A percentile compares a stretch with the other conserved stretches of the same genome.
Evolutionary conservation across 2,113 vertebrate genomes (phyloP).

Genomic region (Pyrgilauda ruficollis): DNA sequence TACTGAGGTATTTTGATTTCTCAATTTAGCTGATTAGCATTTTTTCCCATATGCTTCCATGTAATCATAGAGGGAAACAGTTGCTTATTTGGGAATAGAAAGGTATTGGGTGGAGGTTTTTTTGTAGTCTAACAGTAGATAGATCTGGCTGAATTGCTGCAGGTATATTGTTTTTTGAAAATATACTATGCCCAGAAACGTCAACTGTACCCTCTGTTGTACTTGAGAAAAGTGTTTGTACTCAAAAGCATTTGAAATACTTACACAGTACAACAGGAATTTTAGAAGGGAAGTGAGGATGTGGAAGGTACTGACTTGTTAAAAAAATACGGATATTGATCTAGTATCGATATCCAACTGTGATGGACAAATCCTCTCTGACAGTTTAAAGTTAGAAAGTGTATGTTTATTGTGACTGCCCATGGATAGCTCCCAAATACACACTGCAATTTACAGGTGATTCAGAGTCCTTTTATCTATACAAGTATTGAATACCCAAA

Average conservation of each 20-base stretch:
- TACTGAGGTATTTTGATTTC: neutral
- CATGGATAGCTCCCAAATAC: too few species aligned
- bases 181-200: neutral
- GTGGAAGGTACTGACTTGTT: neutral
- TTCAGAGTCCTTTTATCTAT: too few species aligned
- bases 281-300: neutral
- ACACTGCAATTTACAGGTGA: too few species aligned
- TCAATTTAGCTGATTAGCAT: neutral
- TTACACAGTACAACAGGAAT: neutral
- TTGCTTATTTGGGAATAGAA: neutral
- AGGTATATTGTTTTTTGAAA: neutral
- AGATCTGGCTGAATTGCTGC: neutral
- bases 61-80: neutral
- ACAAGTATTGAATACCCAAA: too few species aligned
- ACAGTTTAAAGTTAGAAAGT: too few species aligned
- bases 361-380: too few species aligned
- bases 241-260: neutral
- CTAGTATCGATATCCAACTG: too few species aligned
- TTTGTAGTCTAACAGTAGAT: neutral
- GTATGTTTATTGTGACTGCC: too few species aligned
- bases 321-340: too few species aligned
- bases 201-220: neutral
- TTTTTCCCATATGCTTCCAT: neutral
- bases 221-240: neutral
- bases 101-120: neutral